These are phyloP conservation scores for Xyrauchen texanus DNA, from an alignment of 2,113 vertebrate species.

Conservation along the genomic window DNA sequence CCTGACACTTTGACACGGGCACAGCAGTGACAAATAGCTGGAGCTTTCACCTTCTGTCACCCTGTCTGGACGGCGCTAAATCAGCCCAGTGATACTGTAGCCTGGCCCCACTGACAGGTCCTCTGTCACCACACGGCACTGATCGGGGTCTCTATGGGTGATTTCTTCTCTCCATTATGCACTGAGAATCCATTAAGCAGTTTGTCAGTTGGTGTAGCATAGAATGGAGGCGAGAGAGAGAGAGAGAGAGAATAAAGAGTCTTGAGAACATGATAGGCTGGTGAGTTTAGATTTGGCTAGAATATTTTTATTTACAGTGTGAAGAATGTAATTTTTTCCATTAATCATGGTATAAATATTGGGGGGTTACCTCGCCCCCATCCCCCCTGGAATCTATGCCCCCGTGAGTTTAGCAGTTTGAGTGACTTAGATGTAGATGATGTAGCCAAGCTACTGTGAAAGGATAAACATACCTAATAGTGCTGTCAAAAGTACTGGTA, in stretches of 20 bases:
- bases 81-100: constrained; percentile 70
- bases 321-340: no score
- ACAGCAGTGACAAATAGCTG: constrained; percentile 81
- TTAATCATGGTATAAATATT: no score
- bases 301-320: no score
- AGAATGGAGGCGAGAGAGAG: constrained; percentile 5
- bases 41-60: constrained; percentile 80
- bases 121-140: constrained; percentile 73
- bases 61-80: constrained; percentile 76
- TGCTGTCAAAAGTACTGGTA: no score
- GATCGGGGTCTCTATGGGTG: constrained; percentile 78
- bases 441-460: no score
- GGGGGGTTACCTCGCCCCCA: no score
- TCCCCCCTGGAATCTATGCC: no score
- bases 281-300: no score
- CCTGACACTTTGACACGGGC: constrained; percentile 82
- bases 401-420: no score
- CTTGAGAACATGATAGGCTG: no score
- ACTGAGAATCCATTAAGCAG: constrained; percentile 57
- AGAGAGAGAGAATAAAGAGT: not conserved
- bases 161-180: constrained; percentile 51
- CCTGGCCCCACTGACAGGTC: constrained; percentile 72
- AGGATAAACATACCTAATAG: no score
- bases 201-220: constrained; percentile 62
- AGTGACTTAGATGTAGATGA: no score